Conservation (phyloP, 2,113 vertebrate genomes). For the rabbit (Oryctolagus cuniculus) region DNA sequence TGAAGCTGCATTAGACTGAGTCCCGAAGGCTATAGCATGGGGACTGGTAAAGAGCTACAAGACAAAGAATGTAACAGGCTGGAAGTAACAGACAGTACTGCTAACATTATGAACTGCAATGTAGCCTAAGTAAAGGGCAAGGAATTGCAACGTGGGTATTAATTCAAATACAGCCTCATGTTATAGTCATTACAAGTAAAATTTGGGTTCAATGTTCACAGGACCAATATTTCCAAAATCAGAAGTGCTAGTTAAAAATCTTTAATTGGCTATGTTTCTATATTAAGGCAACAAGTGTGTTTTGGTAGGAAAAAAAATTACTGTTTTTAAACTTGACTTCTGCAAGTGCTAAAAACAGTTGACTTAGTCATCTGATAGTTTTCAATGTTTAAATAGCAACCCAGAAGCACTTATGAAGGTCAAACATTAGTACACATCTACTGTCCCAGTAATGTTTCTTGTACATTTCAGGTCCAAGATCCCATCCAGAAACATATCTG, state of each 20-base stretch:
- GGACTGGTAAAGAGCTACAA: not conserved
- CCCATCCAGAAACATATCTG: not conserved
- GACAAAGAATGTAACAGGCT: not conserved
- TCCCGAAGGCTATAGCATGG: no score
- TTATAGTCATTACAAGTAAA: not conserved
- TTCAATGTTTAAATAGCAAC: constrained; percentile 23
- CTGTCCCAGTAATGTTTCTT: not conserved
- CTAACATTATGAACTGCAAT: not conserved
- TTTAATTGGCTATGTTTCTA: not conserved
- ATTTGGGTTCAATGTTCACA: constrained; percentile 26
- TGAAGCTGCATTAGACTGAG: not conserved
- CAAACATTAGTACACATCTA: not conserved
- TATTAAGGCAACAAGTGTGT: not conserved
- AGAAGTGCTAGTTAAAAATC: not conserved
- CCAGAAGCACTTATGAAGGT: not conserved
- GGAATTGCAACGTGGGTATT: not conserved
- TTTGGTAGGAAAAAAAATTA: not conserved
- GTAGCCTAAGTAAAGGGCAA: not conserved
- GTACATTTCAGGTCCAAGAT: constrained; percentile 6
- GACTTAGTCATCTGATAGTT: not conserved
- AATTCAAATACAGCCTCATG: not conserved
- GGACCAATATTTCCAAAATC: constrained; percentile 7
- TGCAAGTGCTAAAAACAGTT: constrained; percentile 20
- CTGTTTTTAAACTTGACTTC: not conserved
- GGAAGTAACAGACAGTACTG: not conserved